Percentiles rank a stretch among this genome's conserved stretches.
Conservation (phyloP, 1,140 invertebrate species). For the Stegodyphus mimosarum region DNA sequence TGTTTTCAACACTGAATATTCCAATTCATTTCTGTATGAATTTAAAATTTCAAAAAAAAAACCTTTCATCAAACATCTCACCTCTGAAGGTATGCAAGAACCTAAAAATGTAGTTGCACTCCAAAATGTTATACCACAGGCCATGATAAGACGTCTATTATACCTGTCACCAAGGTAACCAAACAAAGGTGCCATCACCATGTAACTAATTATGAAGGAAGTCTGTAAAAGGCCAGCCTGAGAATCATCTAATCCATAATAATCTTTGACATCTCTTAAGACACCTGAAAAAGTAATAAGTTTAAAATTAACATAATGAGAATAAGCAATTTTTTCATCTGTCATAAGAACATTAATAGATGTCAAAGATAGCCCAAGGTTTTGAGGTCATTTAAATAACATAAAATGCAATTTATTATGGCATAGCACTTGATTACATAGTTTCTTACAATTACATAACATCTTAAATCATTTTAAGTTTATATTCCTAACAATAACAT, state of each 20-base stretch:
- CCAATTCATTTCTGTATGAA: not conserved
- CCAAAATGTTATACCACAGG: conserved; percentile 91
- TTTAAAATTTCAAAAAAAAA: not conserved
- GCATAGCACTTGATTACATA: too few relatives aligned
- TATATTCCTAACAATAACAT: too few relatives aligned
- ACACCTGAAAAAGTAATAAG: conserved; percentile 71
- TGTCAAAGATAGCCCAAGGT: too few relatives aligned
- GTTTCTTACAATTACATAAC: too few relatives aligned
- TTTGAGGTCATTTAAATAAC: too few relatives aligned
- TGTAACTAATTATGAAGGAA: conserved; percentile 95
- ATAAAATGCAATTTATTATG: too few relatives aligned
- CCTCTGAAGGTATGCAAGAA: conserved; percentile 80
- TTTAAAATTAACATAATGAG: too few relatives aligned
- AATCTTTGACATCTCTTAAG: conserved; percentile 78
- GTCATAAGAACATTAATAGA: too few relatives aligned
- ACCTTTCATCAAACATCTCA: not conserved
- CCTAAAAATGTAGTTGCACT: conserved; percentile 89
- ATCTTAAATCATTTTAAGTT: too few relatives aligned
- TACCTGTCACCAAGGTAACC: conserved; percentile 98
- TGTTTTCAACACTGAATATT: not conserved
- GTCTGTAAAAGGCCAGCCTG: conserved; percentile 91
- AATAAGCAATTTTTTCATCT: too few relatives aligned
- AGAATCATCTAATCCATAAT: conserved; percentile 81
- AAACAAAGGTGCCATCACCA: conserved; percentile 97
- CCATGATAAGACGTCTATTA: conserved; percentile 89